A percentile compares a stretch with the other conserved stretches of the same genome.
phyloP scores from a whole-genome alignment of 2,888 invertebrate genomes.

The Uloborus plumipes region DNA sequence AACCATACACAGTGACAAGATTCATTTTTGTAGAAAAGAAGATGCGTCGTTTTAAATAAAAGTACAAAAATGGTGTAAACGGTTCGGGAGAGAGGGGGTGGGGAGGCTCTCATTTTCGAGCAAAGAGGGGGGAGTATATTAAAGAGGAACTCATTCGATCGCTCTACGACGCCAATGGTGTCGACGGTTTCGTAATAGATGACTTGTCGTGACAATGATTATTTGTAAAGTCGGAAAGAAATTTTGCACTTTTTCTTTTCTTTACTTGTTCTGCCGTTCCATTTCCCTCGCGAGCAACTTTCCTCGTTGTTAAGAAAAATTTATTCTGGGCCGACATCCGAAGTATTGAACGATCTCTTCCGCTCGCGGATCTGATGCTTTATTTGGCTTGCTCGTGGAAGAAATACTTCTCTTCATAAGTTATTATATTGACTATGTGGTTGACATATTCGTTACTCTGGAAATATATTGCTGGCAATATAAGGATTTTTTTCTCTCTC shows the following conservation, averaged over 20 bases:
- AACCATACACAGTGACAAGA: constrained; percentile 29
- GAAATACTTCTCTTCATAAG: no score
- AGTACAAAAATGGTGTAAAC: constrained; percentile 30
- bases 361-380: no score
- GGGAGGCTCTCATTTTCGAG: constrained; percentile 7
- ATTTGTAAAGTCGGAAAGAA: constrained; percentile 39
- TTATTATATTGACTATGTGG: no score
- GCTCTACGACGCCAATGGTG: constrained; percentile 19
- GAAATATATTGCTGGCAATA: no score
- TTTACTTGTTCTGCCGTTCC: constrained; percentile 13
- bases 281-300: constrained; percentile 7
- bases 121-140: constrained; percentile 5
- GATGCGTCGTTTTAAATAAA: constrained; percentile 44
- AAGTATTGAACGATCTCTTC: no score
- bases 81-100: constrained; percentile 10
- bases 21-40: constrained; percentile 11
- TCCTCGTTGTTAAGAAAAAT: no score
- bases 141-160: no score
- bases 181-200: constrained; percentile 48
- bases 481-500: background rate
- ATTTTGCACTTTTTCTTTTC: constrained; percentile 7
- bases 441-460: constrained; percentile 37
- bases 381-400: no score
- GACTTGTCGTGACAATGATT: constrained; percentile 26
- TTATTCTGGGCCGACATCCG: no score